Conservation (phyloP, 1,140 invertebrate species). For the Saccostrea cuccullata region DNA sequence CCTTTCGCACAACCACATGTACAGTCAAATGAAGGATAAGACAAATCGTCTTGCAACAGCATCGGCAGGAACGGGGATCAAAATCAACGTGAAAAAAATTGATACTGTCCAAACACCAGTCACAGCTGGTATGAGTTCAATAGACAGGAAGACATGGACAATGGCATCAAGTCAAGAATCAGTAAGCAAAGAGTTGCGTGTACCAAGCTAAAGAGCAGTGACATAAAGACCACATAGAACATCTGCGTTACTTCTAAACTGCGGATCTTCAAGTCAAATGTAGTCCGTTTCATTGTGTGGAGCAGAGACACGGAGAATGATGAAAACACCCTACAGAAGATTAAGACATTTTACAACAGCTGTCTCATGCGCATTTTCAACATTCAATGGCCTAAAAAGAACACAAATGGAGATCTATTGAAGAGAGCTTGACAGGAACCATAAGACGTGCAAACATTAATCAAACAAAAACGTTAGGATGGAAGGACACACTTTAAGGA, state of each 20-base stretch:
- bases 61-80: conserved; percentile 44
- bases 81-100: conserved; percentile 48
- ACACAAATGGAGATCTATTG: too few species aligned
- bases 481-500: too few species aligned
- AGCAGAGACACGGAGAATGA: conserved; percentile 33
- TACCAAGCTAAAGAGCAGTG: background rate
- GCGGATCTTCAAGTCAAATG: conserved; percentile 24
- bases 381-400: too few species aligned
- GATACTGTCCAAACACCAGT: background rate
- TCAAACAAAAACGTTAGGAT: too few species aligned
- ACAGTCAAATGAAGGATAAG: too few species aligned
- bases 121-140: background rate
- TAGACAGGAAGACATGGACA: background rate
- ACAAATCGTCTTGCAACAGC: conserved; percentile 30
- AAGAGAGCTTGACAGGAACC: too few species aligned
- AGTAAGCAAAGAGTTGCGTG: background rate
- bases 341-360: background rate
- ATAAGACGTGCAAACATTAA: too few species aligned
- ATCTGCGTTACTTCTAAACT: conserved; percentile 28
- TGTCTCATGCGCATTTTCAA: too few species aligned
- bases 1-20: conserved; percentile 41
- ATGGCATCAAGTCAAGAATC: conserved; percentile 28
- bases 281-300: conserved; percentile 40
- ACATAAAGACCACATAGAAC: background rate
- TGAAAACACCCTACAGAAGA: background rate